phyloP scores from a whole-genome alignment of 1,140 invertebrate species.

The Chelonus insularis region DNA sequence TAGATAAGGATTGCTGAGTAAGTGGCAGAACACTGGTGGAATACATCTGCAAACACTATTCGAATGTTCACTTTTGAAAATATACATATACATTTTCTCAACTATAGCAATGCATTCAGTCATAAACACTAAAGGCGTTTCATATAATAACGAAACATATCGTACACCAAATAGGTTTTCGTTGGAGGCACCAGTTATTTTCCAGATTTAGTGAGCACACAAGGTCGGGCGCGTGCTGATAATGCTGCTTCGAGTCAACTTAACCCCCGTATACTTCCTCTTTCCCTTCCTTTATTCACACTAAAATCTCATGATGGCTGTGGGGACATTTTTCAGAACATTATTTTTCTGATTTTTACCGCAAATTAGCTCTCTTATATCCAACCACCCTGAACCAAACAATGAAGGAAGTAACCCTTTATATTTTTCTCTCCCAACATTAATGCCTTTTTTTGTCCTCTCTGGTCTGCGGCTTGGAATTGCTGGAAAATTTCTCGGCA shows the following conservation, averaged over 20 bases:
- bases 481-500: constrained; percentile 17
- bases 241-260: constrained; percentile 46
- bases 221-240: constrained; percentile 54
- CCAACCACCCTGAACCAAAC: too few relatives aligned
- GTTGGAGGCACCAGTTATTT: constrained; percentile 39
- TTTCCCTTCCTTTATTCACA: constrained; percentile 1
- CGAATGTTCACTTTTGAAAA: constrained; percentile 45
- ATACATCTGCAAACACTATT: constrained; percentile 46
- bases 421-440: neutral
- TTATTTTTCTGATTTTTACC: constrained; percentile 41
- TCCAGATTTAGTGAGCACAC: constrained; percentile 58
- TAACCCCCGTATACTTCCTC: constrained; percentile 8
- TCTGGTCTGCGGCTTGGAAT: neutral
- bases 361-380: constrained; percentile 38
- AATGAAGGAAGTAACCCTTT: neutral
- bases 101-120: neutral
- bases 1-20: too few relatives aligned
- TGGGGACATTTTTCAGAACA: constrained; percentile 18
- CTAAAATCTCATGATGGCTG: neutral
- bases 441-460: neutral
- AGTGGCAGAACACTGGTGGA: constrained; percentile 5
- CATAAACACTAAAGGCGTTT: neutral
- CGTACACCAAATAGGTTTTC: constrained; percentile 4
- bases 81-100: too few relatives aligned
- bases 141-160: neutral